Conservation (phyloP, 2,888 invertebrate species). For the Trichacis sp. region DNA sequence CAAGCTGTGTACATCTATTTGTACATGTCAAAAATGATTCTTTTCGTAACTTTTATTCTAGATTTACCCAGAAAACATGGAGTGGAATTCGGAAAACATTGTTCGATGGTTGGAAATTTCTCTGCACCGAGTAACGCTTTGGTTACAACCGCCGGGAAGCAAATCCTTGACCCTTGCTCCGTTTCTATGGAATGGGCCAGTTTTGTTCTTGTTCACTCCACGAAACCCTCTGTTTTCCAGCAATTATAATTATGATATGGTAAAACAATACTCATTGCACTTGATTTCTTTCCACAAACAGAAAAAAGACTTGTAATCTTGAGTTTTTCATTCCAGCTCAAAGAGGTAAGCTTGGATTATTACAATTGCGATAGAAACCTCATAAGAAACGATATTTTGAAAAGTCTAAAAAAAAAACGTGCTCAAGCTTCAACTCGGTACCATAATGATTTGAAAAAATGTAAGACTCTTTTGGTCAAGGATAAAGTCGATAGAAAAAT, state of each 20-base stretch:
- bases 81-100: conserved; percentile 70
- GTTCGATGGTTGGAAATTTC: conserved; percentile 76
- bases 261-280: too few species aligned
- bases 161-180: conserved; percentile 79
- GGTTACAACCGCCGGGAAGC: conserved; percentile 79
- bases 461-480: conserved; percentile 48
- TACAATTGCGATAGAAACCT: conserved; percentile 75
- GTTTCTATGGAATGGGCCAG: conserved; percentile 78
- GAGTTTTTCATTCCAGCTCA: conserved; percentile 71
- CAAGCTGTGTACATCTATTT: too few species aligned
- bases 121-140: conserved; percentile 74
- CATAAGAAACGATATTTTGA: conserved; percentile 69
- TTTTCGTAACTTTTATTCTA: too few species aligned
- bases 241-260: conserved; percentile 79
- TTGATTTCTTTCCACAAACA: too few species aligned
- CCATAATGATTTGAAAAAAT: conserved; percentile 45
- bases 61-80: conserved; percentile 71
- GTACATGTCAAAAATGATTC: too few species aligned
- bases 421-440: conserved; percentile 44
- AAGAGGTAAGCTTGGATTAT: conserved; percentile 80
- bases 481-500: conserved; percentile 29
- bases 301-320: neutral
- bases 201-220: conserved; percentile 83
- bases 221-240: conserved; percentile 77
- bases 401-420: conserved; percentile 66